phyloP scores from a whole-genome alignment of 2,797 vertebrate species.

The Todus mexicanus region DNA sequence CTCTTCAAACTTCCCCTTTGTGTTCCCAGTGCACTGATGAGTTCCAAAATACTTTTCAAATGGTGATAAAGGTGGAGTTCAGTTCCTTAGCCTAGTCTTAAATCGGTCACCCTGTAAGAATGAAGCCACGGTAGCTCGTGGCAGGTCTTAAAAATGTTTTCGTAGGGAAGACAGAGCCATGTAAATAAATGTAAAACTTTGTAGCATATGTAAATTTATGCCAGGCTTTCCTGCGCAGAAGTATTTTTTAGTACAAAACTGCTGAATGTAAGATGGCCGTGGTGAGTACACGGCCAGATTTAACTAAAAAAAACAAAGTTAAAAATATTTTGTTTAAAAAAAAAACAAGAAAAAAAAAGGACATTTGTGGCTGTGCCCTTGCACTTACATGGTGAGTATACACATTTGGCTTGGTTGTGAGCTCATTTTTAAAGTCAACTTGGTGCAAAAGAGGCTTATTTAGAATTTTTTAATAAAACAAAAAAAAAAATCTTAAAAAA shows the following conservation, averaged over 20 bases:
- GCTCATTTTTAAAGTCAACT: conserved; percentile 73
- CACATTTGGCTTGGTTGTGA: conserved; percentile 75
- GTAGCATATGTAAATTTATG: conserved; percentile 96
- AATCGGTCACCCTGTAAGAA: neutral
- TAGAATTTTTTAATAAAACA: conserved; percentile 37
- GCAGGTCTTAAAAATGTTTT: conserved; percentile 65
- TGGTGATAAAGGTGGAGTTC: neutral
- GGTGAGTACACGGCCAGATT: conserved; percentile 80
- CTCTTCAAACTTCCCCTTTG: neutral
- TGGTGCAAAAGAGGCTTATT: conserved; percentile 72
- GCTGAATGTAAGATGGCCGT: conserved; percentile 91
- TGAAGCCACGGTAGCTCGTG: conserved; percentile 49
- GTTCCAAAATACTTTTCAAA: conserved; percentile 69
- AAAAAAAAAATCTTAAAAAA: conserved; percentile 24
- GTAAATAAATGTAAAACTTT: conserved; percentile 96
- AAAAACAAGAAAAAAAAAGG: conserved; percentile 58
- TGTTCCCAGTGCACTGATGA: conserved; percentile 25
- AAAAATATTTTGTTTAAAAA: conserved; percentile 81
- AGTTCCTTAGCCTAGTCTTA: conserved; percentile 30
- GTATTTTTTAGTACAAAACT: conserved; percentile 97
- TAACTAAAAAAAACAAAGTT: conserved; percentile 34
- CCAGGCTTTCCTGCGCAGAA: conserved; percentile 86
- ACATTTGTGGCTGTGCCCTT: conserved; percentile 73
- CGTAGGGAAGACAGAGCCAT: conserved; percentile 84
- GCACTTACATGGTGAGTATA: conserved; percentile 83